Evolutionary conservation across 1,140 invertebrate species (phyloP).

Genomic region (Diuraphis noxia): DNA sequence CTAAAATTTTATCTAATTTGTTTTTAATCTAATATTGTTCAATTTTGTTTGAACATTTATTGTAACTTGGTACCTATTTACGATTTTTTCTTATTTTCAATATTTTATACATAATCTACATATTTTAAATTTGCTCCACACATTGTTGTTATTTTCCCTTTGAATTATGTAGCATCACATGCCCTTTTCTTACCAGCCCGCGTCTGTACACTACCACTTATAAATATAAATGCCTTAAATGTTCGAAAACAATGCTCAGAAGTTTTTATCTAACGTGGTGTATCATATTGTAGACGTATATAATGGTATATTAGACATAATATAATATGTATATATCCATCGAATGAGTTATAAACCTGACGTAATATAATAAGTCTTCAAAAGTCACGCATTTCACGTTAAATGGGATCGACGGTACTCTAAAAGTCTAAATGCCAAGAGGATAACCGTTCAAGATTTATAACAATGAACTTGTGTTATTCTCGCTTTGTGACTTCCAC

Average conservation of each 20-base stretch:
- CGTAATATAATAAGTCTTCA: not conserved
- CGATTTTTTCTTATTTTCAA: too few species aligned
- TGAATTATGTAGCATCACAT: too few species aligned
- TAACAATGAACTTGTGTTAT: not conserved
- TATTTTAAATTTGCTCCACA: too few species aligned
- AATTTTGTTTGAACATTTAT: too few species aligned
- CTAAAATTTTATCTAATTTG: too few species aligned
- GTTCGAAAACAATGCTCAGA: not conserved
- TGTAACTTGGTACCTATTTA: too few species aligned
- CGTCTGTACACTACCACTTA: too few species aligned
- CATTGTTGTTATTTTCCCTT: too few species aligned
- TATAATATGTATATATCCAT: not conserved
- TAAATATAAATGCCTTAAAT: not conserved
- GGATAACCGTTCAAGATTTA: not conserved
- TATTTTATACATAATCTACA: too few species aligned
- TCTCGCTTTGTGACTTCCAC: not conserved
- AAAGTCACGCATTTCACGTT: not conserved
- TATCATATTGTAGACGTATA: not conserved
- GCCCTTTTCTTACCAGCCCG: too few species aligned
- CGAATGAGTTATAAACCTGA: not conserved
- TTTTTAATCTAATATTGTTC: too few species aligned
- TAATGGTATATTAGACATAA: too few species aligned
- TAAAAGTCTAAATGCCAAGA: not conserved
- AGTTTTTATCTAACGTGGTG: not conserved
- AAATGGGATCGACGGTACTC: not conserved